Evolutionary conservation across 2,113 vertebrate genomes (phyloP).

Genomic region (Protomyctophum bolini): DNA sequence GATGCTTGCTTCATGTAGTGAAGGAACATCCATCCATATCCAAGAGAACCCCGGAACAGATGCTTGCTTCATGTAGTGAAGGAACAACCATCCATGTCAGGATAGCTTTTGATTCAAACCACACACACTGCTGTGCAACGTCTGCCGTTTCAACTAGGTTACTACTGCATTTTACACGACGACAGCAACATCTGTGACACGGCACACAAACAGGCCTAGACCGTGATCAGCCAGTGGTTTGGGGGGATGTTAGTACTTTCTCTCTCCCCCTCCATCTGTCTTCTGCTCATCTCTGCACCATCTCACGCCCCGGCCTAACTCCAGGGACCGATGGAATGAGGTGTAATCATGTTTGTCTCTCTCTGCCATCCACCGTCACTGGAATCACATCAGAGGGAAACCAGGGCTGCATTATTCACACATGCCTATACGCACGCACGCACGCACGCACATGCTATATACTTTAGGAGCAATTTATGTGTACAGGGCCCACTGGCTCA

Average conservation of each 20-base stretch:
- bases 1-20: too few species aligned
- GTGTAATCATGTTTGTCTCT: slow-evolving; percentile 21
- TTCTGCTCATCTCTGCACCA: slow-evolving; percentile 41
- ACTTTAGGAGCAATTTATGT: too few species aligned
- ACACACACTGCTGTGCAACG: too few species aligned
- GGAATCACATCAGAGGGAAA: slow-evolving; percentile 3
- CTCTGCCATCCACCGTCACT: slow-evolving; percentile 19
- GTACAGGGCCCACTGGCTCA: too few species aligned
- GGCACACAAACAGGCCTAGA: slow-evolving; percentile 5
- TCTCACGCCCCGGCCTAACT: not conserved
- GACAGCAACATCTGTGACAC: not conserved
- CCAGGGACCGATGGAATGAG: not conserved
- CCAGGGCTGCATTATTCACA: slow-evolving; percentile 9
- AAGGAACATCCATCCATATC: too few species aligned
- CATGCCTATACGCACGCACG: not conserved
- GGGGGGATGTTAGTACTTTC: slow-evolving; percentile 23
- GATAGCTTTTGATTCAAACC: too few species aligned
- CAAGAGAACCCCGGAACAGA: too few species aligned
- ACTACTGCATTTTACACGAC: not conserved
- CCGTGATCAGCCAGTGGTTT: slow-evolving; percentile 35
- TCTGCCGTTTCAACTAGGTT: too few species aligned
- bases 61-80: too few species aligned
- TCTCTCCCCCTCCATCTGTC: slow-evolving; percentile 21
- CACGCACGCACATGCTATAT: not conserved
- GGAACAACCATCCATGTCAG: too few species aligned